Evolutionary conservation across 2,113 vertebrate species (phyloP).

Genomic region (Chunga burmeisteri): DNA sequence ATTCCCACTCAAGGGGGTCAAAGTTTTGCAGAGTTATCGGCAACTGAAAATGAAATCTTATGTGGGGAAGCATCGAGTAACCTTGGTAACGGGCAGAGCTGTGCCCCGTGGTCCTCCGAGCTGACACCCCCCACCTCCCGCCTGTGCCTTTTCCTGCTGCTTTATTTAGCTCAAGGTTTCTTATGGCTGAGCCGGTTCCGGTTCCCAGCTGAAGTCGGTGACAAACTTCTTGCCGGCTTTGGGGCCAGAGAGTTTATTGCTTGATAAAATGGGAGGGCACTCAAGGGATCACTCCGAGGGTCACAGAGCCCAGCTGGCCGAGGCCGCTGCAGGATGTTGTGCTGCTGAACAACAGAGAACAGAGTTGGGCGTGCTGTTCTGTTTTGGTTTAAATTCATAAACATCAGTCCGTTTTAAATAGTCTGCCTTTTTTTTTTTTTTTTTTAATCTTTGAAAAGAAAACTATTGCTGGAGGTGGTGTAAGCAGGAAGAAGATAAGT

Average conservation of each 20-base stretch:
- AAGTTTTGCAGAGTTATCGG: not conserved
- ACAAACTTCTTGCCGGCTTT: conserved; percentile 39
- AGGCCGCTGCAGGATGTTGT: not conserved
- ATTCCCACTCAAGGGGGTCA: not conserved
- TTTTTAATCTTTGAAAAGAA: not conserved
- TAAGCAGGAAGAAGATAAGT: conserved; percentile 21
- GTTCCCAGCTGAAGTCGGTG: conserved; percentile 24
- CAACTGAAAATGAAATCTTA: not conserved
- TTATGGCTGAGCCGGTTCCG: not conserved
- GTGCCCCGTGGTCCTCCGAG: not conserved
- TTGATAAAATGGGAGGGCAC: conserved; percentile 10
- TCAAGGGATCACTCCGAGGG: conserved; percentile 10
- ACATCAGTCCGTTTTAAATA: not conserved
- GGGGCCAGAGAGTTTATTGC: not conserved
- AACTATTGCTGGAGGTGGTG: conserved; percentile 13
- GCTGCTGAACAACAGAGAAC: not conserved
- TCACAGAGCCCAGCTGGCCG: conserved; percentile 6
- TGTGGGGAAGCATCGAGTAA: not conserved
- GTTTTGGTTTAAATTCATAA: conserved; percentile 28
- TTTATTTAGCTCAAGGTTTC: conserved; percentile 48
- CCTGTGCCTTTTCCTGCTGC: conserved; percentile 16
- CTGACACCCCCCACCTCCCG: not conserved
- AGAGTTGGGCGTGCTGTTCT: not conserved
- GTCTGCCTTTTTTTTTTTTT: not conserved
- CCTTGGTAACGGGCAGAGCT: not conserved